These are phyloP conservation scores for Pagrus major DNA, from an alignment of 2,113 vertebrate species.

Conservation along the genomic window DNA sequence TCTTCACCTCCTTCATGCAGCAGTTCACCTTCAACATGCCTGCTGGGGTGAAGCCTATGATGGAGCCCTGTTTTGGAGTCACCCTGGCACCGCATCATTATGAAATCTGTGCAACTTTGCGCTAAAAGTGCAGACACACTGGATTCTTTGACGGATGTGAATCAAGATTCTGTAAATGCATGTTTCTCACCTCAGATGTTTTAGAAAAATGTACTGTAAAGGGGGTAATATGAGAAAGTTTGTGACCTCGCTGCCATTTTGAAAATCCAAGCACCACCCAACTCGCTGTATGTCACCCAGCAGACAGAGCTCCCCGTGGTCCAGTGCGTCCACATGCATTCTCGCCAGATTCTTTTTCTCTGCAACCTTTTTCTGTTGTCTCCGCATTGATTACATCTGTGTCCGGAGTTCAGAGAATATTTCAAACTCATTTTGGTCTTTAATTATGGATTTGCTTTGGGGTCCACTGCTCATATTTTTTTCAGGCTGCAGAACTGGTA, in stretches of 20 bases:
- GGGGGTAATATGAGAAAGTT: no score
- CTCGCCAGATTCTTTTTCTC: no score
- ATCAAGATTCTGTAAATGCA: no score
- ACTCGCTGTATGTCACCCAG: no score
- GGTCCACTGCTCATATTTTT: background rate
- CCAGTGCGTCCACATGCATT: no score
- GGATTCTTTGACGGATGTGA: no score
- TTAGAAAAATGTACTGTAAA: no score
- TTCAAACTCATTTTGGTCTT: background rate
- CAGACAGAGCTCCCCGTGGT: no score
- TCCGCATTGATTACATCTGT: background rate
- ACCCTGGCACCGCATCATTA: slow-evolving; percentile 45
- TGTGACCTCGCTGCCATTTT: no score
- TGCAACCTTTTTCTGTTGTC: background rate
- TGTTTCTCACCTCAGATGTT: no score
- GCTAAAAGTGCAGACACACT: no score
- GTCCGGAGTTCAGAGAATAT: background rate
- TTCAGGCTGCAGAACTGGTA: background rate
- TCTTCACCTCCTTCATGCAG: slow-evolving; percentile 84
- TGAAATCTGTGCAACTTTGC: slow-evolving; percentile 67
- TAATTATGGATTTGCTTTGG: background rate
- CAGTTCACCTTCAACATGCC: slow-evolving; percentile 69
- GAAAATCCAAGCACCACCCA: no score
- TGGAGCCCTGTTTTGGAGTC: background rate
- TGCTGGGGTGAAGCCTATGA: slow-evolving; percentile 17